Percentiles rank a stretch among this genome's conserved stretches.
Conservation (phyloP, 2,113 vertebrate genomes). For the Aplodontia rufa region DNA sequence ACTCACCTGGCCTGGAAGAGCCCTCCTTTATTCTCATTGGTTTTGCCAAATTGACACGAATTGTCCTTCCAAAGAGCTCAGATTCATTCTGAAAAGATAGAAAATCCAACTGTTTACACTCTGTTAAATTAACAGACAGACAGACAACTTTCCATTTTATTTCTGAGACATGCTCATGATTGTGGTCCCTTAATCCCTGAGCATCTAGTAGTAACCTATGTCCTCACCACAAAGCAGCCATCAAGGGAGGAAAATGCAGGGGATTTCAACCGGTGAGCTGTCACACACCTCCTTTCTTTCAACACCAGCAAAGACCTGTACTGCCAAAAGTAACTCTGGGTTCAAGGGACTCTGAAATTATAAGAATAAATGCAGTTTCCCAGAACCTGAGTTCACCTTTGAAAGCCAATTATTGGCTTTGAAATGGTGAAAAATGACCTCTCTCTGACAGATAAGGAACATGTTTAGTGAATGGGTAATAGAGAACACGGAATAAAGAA, state of each 20-base stretch:
- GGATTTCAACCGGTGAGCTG: neutral
- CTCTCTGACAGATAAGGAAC: neutral
- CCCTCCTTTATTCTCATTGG: slow-evolving; percentile 98
- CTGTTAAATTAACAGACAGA: neutral
- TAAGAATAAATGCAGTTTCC: neutral
- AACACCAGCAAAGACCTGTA: neutral
- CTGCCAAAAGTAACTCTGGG: neutral
- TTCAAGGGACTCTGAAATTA: neutral
- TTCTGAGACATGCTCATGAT: neutral
- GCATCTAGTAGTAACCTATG: neutral
- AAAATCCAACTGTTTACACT: slow-evolving; percentile 29
- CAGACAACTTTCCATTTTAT: neutral
- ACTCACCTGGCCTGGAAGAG: slow-evolving; percentile 94
- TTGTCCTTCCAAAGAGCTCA: slow-evolving; percentile 96
- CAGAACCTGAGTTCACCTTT: neutral
- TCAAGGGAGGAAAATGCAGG: neutral
- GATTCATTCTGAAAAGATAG: slow-evolving; percentile 92
- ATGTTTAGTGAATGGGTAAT: neutral
- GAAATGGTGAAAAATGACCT: neutral
- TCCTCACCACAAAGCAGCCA: neutral
- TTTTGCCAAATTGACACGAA: slow-evolving; percentile 97
- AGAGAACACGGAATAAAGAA: slow-evolving; percentile 10
- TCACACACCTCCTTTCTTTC: neutral
- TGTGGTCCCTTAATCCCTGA: neutral
- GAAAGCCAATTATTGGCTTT: slow-evolving; percentile 14